A percentile compares a stretch with the other conserved stretches of the same genome.
Evolutionary conservation across 2,797 vertebrate genomes (phyloP).

Genomic region (Gila robusta): DNA sequence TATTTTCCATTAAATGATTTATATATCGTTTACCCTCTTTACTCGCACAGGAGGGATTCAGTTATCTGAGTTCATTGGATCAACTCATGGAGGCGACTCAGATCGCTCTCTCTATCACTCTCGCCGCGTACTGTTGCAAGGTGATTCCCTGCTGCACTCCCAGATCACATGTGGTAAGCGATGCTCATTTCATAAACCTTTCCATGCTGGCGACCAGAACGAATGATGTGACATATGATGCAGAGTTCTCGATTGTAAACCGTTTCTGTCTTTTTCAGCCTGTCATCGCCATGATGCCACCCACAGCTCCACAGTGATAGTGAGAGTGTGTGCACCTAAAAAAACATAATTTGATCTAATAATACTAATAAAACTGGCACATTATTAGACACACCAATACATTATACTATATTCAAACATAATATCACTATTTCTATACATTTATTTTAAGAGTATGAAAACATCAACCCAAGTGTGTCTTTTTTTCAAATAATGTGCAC

Average conservation of each 20-base stretch:
- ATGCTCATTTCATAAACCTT: background rate
- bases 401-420: background rate
- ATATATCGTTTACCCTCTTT: slow-evolving; percentile 1
- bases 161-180: slow-evolving; percentile 17
- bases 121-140: slow-evolving; percentile 60
- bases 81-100: background rate
- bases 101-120: slow-evolving; percentile 48
- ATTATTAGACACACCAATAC: slow-evolving; percentile 1
- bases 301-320: slow-evolving; percentile 4
- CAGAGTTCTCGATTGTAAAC: background rate
- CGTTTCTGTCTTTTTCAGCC: slow-evolving; percentile 16
- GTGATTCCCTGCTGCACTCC: slow-evolving; percentile 55
- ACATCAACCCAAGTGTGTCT: background rate
- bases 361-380: background rate
- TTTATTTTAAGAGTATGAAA: background rate
- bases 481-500: background rate
- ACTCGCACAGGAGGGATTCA: background rate
- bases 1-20: background rate
- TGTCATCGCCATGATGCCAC: background rate
- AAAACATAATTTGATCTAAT: background rate
- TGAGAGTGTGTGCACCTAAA: background rate
- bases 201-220: background rate
- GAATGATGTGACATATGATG: background rate
- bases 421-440: no score
- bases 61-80: background rate